phyloP scores from a whole-genome alignment of 2,888 invertebrate genomes.

The Fragum fragum region DNA sequence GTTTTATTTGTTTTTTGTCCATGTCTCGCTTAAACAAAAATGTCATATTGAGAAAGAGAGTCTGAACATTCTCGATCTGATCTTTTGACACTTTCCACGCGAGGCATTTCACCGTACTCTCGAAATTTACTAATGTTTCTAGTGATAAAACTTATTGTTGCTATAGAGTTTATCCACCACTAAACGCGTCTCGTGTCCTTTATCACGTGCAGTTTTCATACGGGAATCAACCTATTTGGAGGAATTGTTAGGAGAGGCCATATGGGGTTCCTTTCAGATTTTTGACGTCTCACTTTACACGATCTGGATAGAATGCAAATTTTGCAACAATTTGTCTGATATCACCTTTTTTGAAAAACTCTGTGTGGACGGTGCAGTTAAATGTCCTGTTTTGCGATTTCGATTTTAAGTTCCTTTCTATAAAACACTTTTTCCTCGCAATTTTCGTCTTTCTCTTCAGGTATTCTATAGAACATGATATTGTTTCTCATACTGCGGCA shows the following conservation, averaged over 20 bases:
- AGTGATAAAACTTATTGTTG: constrained; percentile 18
- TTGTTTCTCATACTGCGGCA: constrained; percentile 51
- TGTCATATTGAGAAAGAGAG: neutral
- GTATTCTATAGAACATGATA: constrained; percentile 32
- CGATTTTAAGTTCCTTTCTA: neutral
- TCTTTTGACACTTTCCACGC: constrained; percentile 19
- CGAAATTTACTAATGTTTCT: neutral
- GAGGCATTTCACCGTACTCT: constrained; percentile 13
- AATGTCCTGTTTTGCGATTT: constrained; percentile 22
- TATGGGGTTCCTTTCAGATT: too few species aligned
- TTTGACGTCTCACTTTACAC: too few species aligned
- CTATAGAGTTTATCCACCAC: constrained; percentile 28
- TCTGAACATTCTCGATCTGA: neutral
- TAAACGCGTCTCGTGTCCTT: constrained; percentile 10
- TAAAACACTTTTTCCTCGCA: constrained; percentile 34
- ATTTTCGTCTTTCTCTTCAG: constrained; percentile 40
- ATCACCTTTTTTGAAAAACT: constrained; percentile 1
- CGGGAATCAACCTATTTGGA: constrained; percentile 31
- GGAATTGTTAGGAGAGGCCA: constrained; percentile 47
- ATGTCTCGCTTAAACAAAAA: constrained; percentile 24
- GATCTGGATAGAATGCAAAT: constrained; percentile 33
- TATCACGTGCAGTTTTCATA: constrained; percentile 29
- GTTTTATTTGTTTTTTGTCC: neutral
- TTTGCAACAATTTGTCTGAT: constrained; percentile 50
- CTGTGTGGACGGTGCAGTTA: constrained; percentile 43